Evolutionary conservation across 2,113 vertebrate genomes (phyloP), one percentile per base, ranked within the genome.

Genomic region (Microcebus ravelobensis): DNA sequence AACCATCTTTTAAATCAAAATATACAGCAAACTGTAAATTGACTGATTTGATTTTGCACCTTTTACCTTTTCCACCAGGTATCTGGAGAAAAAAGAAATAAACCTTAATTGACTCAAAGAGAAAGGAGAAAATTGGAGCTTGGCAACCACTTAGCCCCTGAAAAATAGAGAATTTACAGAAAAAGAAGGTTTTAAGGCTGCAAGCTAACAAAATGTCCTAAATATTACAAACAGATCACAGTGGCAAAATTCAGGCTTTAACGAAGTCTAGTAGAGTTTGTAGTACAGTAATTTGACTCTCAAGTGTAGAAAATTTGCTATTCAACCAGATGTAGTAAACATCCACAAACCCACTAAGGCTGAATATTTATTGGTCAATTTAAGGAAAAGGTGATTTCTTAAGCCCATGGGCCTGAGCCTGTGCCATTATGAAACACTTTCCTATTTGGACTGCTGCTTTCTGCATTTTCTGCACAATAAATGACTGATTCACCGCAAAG

Each of bases 341-440:
- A 82, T 45, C 27, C 85, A 57, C 59, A 57, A 70, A 29, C 39
- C 84, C 79, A 87, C 84, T 9, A 81, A 74, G 77, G 88, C 93
- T 90, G 86, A 92, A 77, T 95, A 94, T 85, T 90, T 97, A 93
- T 80, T 73, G 90, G 73, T 87, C 96, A 82, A 96, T 96, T 96
- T 93, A 52, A 82, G 87, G 80, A 70, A 95, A 96, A 96, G 45
- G 52, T 87, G 84, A 90, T 92, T 97, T 96, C 80, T 90, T 57
- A 63, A 88, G 77, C 68, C 85, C 61, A 13, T 61, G 87, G 85
- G 82, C 93, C 34, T 57, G 6, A 81, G 70, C 76, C 36, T 23
- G 80, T 73, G 45, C 80, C 92, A 92, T 95, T 94, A 95, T 31
- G 36, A 93, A 95, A 55, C 36, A 48, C 71, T 96, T 96, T 94